Percentiles rank a stretch among this genome's conserved stretches.
These are phyloP conservation scores for Hydra vulgaris DNA, from an alignment of 30 jellyfish, hydroid and myxozoan genomes.

Conservation along the genomic window DNA sequence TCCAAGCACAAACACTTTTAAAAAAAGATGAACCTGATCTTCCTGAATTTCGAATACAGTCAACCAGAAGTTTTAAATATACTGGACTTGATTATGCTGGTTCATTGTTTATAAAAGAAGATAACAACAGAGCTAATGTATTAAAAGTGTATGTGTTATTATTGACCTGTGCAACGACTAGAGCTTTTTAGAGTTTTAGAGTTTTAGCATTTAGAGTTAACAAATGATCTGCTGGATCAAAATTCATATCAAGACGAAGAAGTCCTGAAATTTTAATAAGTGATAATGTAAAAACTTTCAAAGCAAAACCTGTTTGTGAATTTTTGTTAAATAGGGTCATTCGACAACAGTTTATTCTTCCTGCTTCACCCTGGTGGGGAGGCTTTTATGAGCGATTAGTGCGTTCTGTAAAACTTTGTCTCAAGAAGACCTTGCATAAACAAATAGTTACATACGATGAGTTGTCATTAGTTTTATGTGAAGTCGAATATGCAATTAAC, in stretches of 20 bases:
- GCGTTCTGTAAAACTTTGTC: too few relatives aligned
- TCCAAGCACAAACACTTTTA: background rate
- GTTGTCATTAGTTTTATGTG: too few relatives aligned
- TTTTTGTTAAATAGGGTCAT: background rate
- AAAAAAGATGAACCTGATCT: conserved; percentile 12
- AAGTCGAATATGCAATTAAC: too few relatives aligned
- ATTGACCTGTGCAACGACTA: too few relatives aligned
- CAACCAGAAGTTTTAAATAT: background rate
- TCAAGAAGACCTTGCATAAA: too few relatives aligned
- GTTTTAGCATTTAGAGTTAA: conserved; percentile 44
- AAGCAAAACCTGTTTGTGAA: conserved; percentile 4
- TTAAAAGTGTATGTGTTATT: conserved; percentile 20
- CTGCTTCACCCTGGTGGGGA: too few relatives aligned
- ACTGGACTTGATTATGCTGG: conserved; percentile 21
- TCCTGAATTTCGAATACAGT: too few relatives aligned
- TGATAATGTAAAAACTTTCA: conserved; percentile 20
- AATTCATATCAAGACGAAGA: conserved; percentile 35
- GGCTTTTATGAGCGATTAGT: too few relatives aligned
- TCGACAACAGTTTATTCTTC: too few relatives aligned
- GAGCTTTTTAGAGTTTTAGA: conserved; percentile 29
- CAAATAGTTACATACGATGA: too few relatives aligned
- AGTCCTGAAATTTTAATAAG: conserved; percentile 16
- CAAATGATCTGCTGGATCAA: conserved; percentile 25
- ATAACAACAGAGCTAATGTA: background rate
- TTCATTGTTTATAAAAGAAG: conserved; percentile 1